Base-by-base conservation (phyloP, 2,797 vertebrate species). In the Dromococcyx pavoninus region DNA sequence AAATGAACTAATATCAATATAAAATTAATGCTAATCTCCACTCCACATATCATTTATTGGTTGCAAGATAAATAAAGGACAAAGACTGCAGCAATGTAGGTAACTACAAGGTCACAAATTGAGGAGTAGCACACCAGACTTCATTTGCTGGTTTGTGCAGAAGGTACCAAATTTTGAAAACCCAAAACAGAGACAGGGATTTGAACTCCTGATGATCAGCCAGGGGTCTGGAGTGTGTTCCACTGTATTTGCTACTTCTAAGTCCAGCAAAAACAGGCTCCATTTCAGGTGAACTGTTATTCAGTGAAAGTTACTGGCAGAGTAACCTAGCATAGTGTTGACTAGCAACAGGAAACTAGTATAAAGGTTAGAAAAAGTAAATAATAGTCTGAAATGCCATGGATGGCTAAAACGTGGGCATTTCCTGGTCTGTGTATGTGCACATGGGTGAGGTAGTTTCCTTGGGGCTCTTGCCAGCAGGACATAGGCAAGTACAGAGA, bases 1-100 rank as follows among this genome's bases (percentile, higher is more conserved):
- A 97, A 97, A 96, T 90, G 94, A 96, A 83, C 64, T 73, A 80
- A 50, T 91, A 96, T 92, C 70, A 92, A 15, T 71, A 77, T 54
- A 83, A 91, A 87, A 85, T 88, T 96, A 94, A 94, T 91, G 77
- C 56, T 92, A 70, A 85, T 75, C 46, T 65, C 51, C 58, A 89
- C 74, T 78, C 43, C 70, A 64, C 24, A 12, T 64, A 78, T 73
- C 94, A 88, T 86, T 94, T 78, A 65, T 89, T 44, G 69, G 57
- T 91, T 72, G 23, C 8, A 19, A 93, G 64, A 46, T 79, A 44
- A 74, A 50, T 89, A 30, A 39, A 94, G 65, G 71, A 54, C 56
- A 84, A 96, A 91, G 56, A 74, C 33, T 56, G 46, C 39, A 83
- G 67, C 17, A 94, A 66, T 14, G 27, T 83, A 64, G 65, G 39